Evolutionary conservation across 1,140 invertebrate genomes (phyloP).

Genomic region (Listronotus bonariensis): DNA sequence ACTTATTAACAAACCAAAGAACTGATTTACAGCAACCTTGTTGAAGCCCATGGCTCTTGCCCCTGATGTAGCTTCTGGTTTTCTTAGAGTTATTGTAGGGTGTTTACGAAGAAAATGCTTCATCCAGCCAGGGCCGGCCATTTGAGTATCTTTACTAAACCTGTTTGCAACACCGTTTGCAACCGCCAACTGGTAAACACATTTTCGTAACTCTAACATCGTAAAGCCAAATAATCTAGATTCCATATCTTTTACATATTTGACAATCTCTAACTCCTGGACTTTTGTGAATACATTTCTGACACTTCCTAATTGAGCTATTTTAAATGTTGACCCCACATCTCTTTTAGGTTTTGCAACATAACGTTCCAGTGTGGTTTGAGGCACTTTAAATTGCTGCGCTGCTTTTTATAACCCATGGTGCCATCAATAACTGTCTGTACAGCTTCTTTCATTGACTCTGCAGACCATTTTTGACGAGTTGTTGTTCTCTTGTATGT

Average conservation of each 20-base stretch:
- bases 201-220: slow-evolving; percentile 14
- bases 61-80: too few species aligned
- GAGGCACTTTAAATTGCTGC: background rate
- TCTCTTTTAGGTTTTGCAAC: background rate
- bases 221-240: slow-evolving; percentile 34
- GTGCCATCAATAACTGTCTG: background rate
- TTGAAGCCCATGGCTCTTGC: too few species aligned
- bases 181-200: slow-evolving; percentile 37
- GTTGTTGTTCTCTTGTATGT: background rate
- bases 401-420: background rate
- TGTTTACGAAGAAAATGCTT: too few species aligned
- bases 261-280: slow-evolving; percentile 31
- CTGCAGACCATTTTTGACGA: background rate
- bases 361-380: background rate
- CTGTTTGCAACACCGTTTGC: slow-evolving; percentile 35
- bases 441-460: background rate
- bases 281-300: slow-evolving; percentile 21
- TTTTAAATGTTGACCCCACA: background rate
- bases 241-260: slow-evolving; percentile 36
- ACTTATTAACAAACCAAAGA: too few species aligned
- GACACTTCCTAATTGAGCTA: too few species aligned
- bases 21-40: too few species aligned
- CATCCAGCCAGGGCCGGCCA: too few species aligned
- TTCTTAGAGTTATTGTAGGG: too few species aligned
- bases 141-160: too few species aligned